phyloP scores from a whole-genome alignment of 2,113 vertebrate genomes.

The Ammodytes dubius region DNA sequence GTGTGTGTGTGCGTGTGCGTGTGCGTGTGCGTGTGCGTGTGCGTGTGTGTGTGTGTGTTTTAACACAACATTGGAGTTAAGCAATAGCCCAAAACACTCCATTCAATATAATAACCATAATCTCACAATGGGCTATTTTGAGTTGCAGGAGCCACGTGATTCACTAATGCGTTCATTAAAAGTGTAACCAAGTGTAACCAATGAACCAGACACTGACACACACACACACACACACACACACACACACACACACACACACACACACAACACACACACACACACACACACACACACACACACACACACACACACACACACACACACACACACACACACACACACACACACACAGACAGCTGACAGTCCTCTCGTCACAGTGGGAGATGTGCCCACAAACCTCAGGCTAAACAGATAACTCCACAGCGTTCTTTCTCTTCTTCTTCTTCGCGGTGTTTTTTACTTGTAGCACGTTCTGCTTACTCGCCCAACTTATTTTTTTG shows the following conservation, averaged over 20 bases:
- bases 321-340: neutral
- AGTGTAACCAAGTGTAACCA: neutral
- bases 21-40: too few species aligned
- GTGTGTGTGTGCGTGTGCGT: too few species aligned
- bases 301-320: neutral
- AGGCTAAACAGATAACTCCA: slow-evolving; percentile 15
- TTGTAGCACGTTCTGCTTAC: neutral
- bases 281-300: neutral
- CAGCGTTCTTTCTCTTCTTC: neutral
- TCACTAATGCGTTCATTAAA: neutral
- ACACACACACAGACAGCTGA: neutral
- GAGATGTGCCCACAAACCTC: slow-evolving; percentile 41
- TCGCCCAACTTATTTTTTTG: neutral
- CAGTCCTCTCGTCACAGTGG: neutral
- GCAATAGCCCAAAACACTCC: too few species aligned
- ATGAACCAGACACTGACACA: neutral
- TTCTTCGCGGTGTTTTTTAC: neutral
- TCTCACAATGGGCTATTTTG: neutral
- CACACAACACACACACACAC: neutral
- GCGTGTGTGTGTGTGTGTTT: too few species aligned
- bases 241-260: slow-evolving; percentile 2
- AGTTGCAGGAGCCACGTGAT: neutral
- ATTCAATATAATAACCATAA: too few species aligned
- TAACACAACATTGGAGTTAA: too few species aligned
- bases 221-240: neutral